Base-by-base conservation (phyloP, 2,888 invertebrate genomes). In the Atethmia centrago region DNA sequence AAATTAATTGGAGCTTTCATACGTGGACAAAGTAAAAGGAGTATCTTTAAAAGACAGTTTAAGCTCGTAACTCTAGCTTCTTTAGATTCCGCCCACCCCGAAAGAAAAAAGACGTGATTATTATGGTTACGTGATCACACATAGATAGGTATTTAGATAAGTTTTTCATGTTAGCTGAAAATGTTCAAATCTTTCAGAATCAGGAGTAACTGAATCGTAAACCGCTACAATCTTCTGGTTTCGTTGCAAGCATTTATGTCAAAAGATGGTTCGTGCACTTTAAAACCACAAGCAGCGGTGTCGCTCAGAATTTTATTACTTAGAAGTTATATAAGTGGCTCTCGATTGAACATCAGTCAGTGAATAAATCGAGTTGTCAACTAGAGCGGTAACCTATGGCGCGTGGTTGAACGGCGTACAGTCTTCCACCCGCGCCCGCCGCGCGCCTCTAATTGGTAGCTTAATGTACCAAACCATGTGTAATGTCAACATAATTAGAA, bases 401-500 rank as follows among this genome's bases (percentile, higher is more conserved):
- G 78, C 85, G 86, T 82, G 87, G 79, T 78, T 80, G 74, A 82
- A 74, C 83, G 83, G 80, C 78, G 82, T 80, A 79, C 71, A 75
- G 79, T 28, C 64, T 45, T 42, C 56, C 68, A 31, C 74, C 47
- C 77, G 58, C 53, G 56, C 56, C 74, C 59, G 47, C 47, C 83
- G 56, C 71, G 72, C 81, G 81, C 76, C 73, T 82, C 81, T 88
- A 87, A 86, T 85, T 84, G 82, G 74, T 56, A 70, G 79, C 82
- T 77, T 89, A 88, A 86, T 89, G 86, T 88, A 86, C 84, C 87
- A 85, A 88, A 83, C 86, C 88, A 86, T 89, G 88, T 88, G 89
- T 89, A 89, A 89, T 88, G 86, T 85, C 86, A 85, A 86, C 74
- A 86, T 85, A 84, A 86, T 86, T 86, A 81, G 76, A 79, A 67